Evolutionary conservation across 2,797 vertebrate species (phyloP).

Genomic region (Hydrocynus forskahlii): DNA sequence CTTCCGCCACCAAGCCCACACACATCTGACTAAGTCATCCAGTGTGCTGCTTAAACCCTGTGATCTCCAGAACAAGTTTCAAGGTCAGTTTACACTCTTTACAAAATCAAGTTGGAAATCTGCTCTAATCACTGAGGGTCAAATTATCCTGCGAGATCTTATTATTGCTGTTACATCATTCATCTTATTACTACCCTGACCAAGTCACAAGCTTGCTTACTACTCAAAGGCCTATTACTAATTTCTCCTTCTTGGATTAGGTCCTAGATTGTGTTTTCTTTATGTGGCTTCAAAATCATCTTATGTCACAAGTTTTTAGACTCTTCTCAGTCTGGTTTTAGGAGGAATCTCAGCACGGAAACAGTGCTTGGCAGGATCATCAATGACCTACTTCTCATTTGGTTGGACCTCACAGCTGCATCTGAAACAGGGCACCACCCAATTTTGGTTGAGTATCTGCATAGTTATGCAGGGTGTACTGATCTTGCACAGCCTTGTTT

Average conservation of each 20-base stretch:
- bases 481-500: too few relatives aligned
- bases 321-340: background rate
- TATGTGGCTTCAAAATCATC: background rate
- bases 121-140: background rate
- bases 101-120: background rate
- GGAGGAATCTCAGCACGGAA: background rate
- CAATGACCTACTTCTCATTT: background rate
- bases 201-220: background rate
- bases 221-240: background rate
- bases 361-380: too few relatives aligned
- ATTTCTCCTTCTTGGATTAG: background rate
- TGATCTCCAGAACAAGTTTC: background rate
- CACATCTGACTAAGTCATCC: slow-evolving; percentile 4
- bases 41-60: background rate
- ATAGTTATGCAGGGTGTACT: too few relatives aligned
- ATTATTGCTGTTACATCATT: too few relatives aligned
- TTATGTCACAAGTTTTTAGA: background rate
- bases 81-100: slow-evolving; percentile 2
- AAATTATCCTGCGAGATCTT: background rate
- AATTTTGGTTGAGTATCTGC: too few relatives aligned
- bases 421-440: background rate
- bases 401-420: background rate
- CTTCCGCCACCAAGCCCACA: slow-evolving; percentile 3
- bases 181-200: background rate
- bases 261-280: background rate